Conservation (phyloP, 2,113 vertebrate species). For the Capricornis sumatraensis region DNA sequence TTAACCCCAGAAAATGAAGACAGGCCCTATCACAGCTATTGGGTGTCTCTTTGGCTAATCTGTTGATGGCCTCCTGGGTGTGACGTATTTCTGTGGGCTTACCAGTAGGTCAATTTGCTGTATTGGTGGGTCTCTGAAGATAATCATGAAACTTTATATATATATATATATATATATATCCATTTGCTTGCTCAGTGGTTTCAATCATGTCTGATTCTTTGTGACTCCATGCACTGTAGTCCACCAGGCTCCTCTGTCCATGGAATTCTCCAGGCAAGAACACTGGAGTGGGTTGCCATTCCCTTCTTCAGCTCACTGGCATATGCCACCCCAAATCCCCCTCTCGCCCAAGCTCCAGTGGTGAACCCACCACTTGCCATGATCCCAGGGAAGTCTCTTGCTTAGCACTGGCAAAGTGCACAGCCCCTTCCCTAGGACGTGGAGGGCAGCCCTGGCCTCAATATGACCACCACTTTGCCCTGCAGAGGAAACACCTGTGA, state of each 20-base stretch:
- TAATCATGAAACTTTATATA: not conserved
- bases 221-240: not conserved
- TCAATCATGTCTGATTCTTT: not conserved
- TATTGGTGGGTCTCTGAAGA: not conserved
- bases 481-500: not conserved
- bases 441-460: not conserved
- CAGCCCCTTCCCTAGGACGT: not conserved
- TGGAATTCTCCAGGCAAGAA: not conserved
- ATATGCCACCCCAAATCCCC: not conserved
- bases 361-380: not conserved
- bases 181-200: not conserved
- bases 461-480: rapidly evolving
- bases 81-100: not conserved
- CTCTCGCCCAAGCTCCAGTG: rapidly evolving
- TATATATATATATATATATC: not conserved
- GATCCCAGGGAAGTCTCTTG: not conserved
- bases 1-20: conserved; percentile 12
- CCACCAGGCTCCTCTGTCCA: not conserved
- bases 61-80: not conserved
- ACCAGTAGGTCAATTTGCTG: not conserved
- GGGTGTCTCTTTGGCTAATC: not conserved
- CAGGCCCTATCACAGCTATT: not conserved
- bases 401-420: not conserved
- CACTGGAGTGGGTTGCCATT: not conserved
- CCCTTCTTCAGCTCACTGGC: not conserved